Evolutionary conservation across 2,113 vertebrate genomes (phyloP), one percentile per base, ranked within the genome.

Genomic region (Tinamus guttatus): DNA sequence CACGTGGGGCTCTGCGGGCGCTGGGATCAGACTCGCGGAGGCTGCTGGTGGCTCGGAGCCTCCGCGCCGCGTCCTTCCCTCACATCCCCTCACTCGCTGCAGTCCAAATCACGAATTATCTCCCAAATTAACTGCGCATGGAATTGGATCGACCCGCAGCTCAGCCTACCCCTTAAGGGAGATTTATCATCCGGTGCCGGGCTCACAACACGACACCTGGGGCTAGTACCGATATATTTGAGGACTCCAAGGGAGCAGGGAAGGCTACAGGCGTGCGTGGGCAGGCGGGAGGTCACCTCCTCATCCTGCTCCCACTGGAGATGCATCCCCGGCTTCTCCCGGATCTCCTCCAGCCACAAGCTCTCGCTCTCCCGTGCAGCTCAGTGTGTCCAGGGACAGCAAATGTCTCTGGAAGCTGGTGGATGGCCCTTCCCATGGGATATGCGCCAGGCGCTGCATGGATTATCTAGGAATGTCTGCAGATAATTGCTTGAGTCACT

Each of bases 51-150:
- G n/a, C n/a, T n/a, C n/a, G 41, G 41, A 43, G 41, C 41, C 41
- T 43, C 41, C 41, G 16, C 45, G 45, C 14, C 16, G 45, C 45
- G 14, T 45, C 47, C 49, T 47, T 47, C 45, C 45, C 45, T 20
- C 19, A 19, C 45, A 20, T 9, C 47, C 49, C 49, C 49, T 22
- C 49, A 20, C 47, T 56, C n/a, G 15, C 10, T 14, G 1, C 1
- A 10, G 32, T 9, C 20, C 58, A 45, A n/a, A 25, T 8, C 43
- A 40, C 73, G 65, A 92, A 76, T 87, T 58, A 89, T 30, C 22
- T 94, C 77, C 38, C 30, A 59, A 32, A 85, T 94, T 75, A 95
- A 89, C 71, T 6, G 65, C 25, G 77, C 1, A 2, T 94, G 95
- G 90, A 94, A 92, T 59, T 47, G 77, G 85, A 78, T 18, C 0